phyloP scores from a whole-genome alignment of 2,113 vertebrate species.

The Fregata magnificens region DNA sequence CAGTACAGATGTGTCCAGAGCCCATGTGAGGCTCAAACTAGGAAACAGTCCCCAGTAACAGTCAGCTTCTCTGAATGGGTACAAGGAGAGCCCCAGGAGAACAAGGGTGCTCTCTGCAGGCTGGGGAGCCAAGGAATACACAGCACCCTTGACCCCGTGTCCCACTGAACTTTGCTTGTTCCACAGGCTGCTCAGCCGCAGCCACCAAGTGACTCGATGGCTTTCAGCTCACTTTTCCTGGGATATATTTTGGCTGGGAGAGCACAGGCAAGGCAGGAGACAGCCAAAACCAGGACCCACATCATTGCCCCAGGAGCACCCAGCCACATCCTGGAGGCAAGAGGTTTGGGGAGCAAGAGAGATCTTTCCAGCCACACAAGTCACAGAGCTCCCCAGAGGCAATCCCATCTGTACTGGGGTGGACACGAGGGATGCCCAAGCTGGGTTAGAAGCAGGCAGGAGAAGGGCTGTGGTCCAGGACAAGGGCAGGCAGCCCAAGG shows the following conservation, averaged over 20 bases:
- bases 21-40: neutral
- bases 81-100: neutral
- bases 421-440: neutral
- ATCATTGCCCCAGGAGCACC: neutral
- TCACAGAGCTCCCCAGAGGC: neutral
- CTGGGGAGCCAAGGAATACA: neutral
- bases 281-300: neutral
- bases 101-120: neutral
- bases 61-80: neutral
- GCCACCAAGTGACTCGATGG: accelerated
- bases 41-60: neutral
- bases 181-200: neutral
- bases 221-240: neutral
- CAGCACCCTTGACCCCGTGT: neutral
- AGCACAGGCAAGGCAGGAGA: neutral
- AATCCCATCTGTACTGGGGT: neutral
- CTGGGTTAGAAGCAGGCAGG: neutral
- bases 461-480: neutral
- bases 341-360: neutral
- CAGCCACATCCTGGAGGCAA: neutral
- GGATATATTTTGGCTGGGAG: neutral
- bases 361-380: neutral
- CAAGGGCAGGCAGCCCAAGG: neutral
- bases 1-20: neutral
- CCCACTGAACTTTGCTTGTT: neutral